Evolutionary conservation across 2,113 vertebrate species (phyloP), one percentile per base, ranked within the genome.

Genomic region (Leptobrachium leishanense): DNA sequence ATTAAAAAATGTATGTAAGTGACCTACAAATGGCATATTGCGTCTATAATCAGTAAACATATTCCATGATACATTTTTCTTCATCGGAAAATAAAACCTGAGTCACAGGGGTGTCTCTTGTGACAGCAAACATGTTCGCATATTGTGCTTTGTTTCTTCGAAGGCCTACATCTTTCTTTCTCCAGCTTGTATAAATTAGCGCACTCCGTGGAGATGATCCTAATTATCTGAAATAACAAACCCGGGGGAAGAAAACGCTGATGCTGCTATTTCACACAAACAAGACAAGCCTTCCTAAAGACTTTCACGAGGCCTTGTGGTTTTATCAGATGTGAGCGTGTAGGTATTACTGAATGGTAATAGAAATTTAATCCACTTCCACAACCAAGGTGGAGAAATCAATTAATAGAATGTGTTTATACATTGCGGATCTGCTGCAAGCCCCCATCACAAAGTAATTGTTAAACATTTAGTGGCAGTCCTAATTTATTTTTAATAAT

Each of bases 161-260:
- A 74, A 74, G 54, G 62, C 42, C 42, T 67, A 66, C 9, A 68
- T 81, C 41, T 79, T 72, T 67, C 70, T 67, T 73, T 41, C 50
- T 54, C 43, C 69, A 66, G 70, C 77, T 74, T 81, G 53, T 74
- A 74, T 74, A 67, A 81, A 81, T 81, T 68, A 81, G 64, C 59
- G 54, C 53, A 50, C 70, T 74, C 65, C 64, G 46, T 42, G 46
- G 71, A 68, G 77, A 74, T 68, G 72, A 68, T 74, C 78, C 57
- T 81, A 81, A 81, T 81, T 68, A 81, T 74, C 78, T 81, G 71
- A 74, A 59, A 72, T 74, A 81, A 67, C 64, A 74, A 74, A 62
- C 78, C 72, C 78, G 62, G 9, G 67, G 65, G 78, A 81, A 1
- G 42, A 62, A 68, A 43, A 68, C 67, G 78, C 78, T 81, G 78